Base-by-base conservation (phyloP, 2,113 vertebrate genomes). In the Peromyscus polionotus region DNA sequence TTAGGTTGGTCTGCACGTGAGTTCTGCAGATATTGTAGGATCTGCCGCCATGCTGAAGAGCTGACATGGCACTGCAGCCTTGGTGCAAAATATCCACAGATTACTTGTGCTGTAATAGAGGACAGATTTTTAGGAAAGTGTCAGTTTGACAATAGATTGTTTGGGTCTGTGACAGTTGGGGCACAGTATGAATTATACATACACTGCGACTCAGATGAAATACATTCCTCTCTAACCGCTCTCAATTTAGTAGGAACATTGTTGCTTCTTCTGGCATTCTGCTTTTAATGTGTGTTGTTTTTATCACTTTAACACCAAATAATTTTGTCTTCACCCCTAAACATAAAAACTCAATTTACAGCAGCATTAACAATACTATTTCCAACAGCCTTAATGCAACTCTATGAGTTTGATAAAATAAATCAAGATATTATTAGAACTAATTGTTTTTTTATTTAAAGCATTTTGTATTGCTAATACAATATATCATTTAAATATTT, bases 281-380 rank as follows among this genome's bases (percentile, higher is more conserved):
- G 26, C n/a, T 80, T n/a, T 70, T 81, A 57, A 84, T 80, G 63
- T 91, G 73, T 83, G 39, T 88, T 91, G 22, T 4, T 94, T 59
- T 73, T 96, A 63, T 68, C 72, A 85, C 16, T 85, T 10, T 86
- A 80, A 88, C 94, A 92, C 65, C 36, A 86, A 65, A 42, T 77
- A 59, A 54, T 63, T 91, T 95, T 88, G 75, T 72, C 14, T 91
- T 84, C 33, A 63, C 7, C 42, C 14, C 1, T 95, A 22, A 95
- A 59, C 68, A n/a, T 70, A 54, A 24, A 83, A 81, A 57, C 36
- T 72, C 3, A 89, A 85, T 93, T 92, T 80, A 80, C 13, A 86
- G 14, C 45, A 67, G 31, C 45, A 73, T 26, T 90, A 3, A 84
- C 19, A 70, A 45, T 72, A 63, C 61, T 67, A 48, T 48, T 61